A percentile compares a stretch with the other conserved stretches of the same genome.
These are phyloP conservation scores for Todiramphus chloris DNA, from an alignment of 2,113 vertebrate species.

Conservation along the genomic window DNA sequence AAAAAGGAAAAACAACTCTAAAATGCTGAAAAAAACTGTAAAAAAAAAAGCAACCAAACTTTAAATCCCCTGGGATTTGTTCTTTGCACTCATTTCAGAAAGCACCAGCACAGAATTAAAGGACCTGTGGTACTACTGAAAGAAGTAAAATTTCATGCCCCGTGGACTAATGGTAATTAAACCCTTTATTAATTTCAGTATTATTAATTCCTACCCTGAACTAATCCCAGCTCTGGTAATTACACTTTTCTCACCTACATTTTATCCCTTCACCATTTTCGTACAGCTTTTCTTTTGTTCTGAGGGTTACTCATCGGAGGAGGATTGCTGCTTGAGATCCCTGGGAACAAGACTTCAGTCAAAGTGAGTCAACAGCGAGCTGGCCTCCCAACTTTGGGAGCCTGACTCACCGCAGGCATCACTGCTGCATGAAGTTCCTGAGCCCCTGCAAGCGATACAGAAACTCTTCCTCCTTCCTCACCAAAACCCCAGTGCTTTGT, in stretches of 20 bases:
- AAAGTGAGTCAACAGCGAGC: background rate
- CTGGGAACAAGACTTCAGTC: background rate
- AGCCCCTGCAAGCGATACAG: background rate
- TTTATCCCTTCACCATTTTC: background rate
- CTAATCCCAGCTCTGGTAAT: background rate
- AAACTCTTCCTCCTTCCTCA: background rate
- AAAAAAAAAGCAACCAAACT: no score
- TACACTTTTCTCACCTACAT: background rate
- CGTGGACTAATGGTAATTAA: background rate
- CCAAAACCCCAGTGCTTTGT: background rate
- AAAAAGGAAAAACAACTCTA: background rate
- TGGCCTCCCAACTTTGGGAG: background rate
- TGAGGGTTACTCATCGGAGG: background rate
- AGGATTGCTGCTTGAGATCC: background rate
- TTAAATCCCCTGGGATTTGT: background rate
- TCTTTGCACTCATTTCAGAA: background rate
- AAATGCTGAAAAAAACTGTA: background rate
- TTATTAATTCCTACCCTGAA: slow-evolving; percentile 4
- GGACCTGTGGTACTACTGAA: fast-evolving
- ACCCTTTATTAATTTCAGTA: background rate
- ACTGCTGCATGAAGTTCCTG: background rate
- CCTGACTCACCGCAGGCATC: background rate
- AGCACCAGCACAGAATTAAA: background rate
- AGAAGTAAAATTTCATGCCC: background rate
- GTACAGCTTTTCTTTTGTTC: background rate